A percentile compares a stretch with the other conserved stretches of the same genome.
Conservation (phyloP, 1,140 invertebrate genomes). For the Colletes gigas region DNA sequence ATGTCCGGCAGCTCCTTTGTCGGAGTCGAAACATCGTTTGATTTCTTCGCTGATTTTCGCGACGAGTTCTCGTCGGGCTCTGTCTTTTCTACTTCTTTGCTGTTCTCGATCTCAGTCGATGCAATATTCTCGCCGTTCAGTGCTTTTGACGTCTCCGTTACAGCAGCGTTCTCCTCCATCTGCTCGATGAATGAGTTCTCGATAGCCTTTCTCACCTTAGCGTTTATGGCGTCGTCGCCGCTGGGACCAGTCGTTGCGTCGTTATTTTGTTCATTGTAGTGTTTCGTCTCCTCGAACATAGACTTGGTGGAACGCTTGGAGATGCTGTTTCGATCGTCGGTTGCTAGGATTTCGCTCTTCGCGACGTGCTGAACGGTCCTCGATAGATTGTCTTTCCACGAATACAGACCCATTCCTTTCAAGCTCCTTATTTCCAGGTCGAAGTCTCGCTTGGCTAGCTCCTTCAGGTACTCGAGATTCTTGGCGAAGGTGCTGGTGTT, state of each 20-base stretch:
- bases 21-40: slow-evolving; percentile 22
- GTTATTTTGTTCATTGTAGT: background rate
- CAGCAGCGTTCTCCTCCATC: slow-evolving; percentile 70
- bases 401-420: slow-evolving; percentile 34
- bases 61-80: background rate
- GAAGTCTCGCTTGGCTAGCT: slow-evolving; percentile 68
- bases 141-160: background rate
- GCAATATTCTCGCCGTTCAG: background rate
- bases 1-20: slow-evolving; percentile 71
- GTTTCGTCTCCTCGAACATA: slow-evolving; percentile 73
- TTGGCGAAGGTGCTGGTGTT: slow-evolving; percentile 64
- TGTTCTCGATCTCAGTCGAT: slow-evolving; percentile 5
- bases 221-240: slow-evolving; percentile 62
- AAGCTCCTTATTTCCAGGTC: slow-evolving; percentile 38
- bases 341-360: slow-evolving; percentile 73
- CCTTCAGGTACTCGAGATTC: slow-evolving; percentile 71
- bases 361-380: slow-evolving; percentile 71
- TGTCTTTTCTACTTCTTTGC: background rate
- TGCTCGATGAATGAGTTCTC: slow-evolving; percentile 78
- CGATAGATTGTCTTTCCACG: slow-evolving; percentile 69
- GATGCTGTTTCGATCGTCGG: slow-evolving; percentile 69
- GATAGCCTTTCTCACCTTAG: slow-evolving; percentile 75
- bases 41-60: slow-evolving; percentile 47
- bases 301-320: slow-evolving; percentile 72
- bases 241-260: background rate